Base-by-base conservation (phyloP, 2,113 vertebrate species). In the Tragelaphus imberbis region DNA sequence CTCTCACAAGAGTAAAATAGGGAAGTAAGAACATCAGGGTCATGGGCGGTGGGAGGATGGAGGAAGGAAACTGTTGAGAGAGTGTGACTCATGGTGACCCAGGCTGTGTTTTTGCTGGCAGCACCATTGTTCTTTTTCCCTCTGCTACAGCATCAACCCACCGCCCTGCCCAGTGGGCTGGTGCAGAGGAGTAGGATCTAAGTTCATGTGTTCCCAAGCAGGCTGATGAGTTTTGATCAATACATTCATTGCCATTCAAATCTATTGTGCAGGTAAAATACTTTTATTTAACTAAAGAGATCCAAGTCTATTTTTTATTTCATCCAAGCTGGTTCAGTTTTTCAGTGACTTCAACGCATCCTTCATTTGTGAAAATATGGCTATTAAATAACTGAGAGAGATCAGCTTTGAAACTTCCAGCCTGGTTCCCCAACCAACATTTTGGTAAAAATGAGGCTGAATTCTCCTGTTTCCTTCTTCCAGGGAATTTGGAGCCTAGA, bases 391-490 rank as follows among this genome's bases (percentile, higher is more conserved):
- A 53, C 81, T 59, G 28, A 75, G 82, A 84, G 65, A 90, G 55
- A 33, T 80, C 53, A 88, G 25, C 23, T 96, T 92, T 96, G 90
- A 55, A 63, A 86, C 49, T 28, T 89, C 80, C 61, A 61, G 36
- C 30, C 36, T 90, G 36, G 15, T 84, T 91, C 58, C 87, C 33
- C 40, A 96, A 30, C 19, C 61, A 92, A 84, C 30, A 7, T 86
- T 23, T 71, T 92, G 88, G 75, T 92, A 27, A 51, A 80, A 92
- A 75, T 53, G 65, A 75, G n/a, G 59, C 81, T 82, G 75, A 88
- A 51, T 77, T 97, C 19, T 88, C 58, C 88, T 93, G 75, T 87
- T n/a, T 88, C 49, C 56, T 81, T 79, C 47, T 95, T 97, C 40
- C 40, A 79, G 44, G 88, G 33, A 95, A 82, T 77, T 68, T 55